Evolutionary conservation across 92 coral and sea anemone genomes (phyloP).

Genomic region (Ricordea florida): DNA sequence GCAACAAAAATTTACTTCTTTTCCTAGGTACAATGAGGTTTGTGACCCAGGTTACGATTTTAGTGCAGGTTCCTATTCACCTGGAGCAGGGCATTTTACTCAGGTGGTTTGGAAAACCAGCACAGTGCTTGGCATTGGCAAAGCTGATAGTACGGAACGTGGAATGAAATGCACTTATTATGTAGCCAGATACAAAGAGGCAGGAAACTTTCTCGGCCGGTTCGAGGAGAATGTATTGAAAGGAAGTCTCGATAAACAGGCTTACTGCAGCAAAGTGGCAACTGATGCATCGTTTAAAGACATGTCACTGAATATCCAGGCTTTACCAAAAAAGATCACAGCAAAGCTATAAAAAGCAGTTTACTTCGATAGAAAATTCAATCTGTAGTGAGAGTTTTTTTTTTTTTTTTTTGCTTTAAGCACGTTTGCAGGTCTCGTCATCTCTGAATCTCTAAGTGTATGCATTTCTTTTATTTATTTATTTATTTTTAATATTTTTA

Average conservation of each 20-base stretch:
- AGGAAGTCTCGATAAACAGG: not conserved
- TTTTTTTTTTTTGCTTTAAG: no score
- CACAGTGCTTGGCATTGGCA: slow-evolving; percentile 33
- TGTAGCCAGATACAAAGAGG: slow-evolving; percentile 43
- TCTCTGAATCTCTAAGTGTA: no score
- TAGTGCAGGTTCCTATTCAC: not conserved
- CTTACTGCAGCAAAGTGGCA: no score
- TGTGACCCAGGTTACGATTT: slow-evolving; percentile 25
- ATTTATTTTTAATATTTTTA: no score
- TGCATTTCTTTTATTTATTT: no score
- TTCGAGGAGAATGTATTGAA: not conserved
- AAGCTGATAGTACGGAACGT: not conserved
- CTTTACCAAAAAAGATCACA: no score
- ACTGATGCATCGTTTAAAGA: not conserved
- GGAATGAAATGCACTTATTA: slow-evolving; percentile 32
- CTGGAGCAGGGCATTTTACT: slow-evolving; percentile 45
- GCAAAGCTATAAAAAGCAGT: no score
- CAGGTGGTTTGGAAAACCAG: slow-evolving; percentile 56
- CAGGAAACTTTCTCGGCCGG: slow-evolving; percentile 25
- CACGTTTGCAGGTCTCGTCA: no score
- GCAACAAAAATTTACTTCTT: no score
- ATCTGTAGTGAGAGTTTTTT: no score
- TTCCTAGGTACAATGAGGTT: slow-evolving; percentile 40
- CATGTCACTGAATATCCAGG: not conserved
- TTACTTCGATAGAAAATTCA: no score